A percentile compares a stretch with the other conserved stretches of the same genome.
Conservation (phyloP, 2,113 vertebrate genomes). For the Corapipo altera region DNA sequence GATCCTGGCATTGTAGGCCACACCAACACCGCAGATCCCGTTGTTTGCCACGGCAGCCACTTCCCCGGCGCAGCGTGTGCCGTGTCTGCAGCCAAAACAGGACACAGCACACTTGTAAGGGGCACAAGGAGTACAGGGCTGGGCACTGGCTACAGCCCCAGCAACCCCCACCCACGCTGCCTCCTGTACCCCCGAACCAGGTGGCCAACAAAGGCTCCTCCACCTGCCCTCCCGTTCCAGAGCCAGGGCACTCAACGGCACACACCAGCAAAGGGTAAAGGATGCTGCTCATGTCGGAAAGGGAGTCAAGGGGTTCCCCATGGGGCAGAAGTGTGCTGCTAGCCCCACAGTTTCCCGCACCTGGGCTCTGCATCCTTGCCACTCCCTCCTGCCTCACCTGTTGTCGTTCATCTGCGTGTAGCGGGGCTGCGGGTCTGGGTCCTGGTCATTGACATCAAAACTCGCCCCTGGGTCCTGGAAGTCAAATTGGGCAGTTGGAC, state of each 20-base stretch:
- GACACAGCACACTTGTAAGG: accelerated
- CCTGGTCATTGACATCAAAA: constrained; percentile 96
- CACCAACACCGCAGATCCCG: constrained; percentile 89
- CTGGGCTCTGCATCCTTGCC: background rate
- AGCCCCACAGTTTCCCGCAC: background rate
- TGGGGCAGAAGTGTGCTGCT: background rate
- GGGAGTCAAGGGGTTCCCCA: background rate
- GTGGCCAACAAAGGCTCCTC: background rate
- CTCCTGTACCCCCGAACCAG: accelerated
- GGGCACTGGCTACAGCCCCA: accelerated
- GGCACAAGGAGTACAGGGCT: accelerated
- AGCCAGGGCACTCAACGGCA: background rate
- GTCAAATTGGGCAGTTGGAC: background rate
- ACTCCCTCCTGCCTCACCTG: constrained; percentile 72
- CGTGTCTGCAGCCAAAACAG: constrained; percentile 77
- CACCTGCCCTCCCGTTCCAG: background rate
- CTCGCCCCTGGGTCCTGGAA: constrained; percentile 90
- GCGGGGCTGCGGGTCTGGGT: constrained; percentile 92
- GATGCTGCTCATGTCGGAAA: accelerated
- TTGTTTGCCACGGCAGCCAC: constrained; percentile 93
- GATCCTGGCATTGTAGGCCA: constrained; percentile 92
- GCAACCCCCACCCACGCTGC: background rate
- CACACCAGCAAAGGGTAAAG: background rate
- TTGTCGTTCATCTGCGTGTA: constrained; percentile 98
- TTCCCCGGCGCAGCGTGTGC: constrained; percentile 93